Base-by-base conservation (phyloP, 2,113 vertebrate species). In the Barnardius zonarius region DNA sequence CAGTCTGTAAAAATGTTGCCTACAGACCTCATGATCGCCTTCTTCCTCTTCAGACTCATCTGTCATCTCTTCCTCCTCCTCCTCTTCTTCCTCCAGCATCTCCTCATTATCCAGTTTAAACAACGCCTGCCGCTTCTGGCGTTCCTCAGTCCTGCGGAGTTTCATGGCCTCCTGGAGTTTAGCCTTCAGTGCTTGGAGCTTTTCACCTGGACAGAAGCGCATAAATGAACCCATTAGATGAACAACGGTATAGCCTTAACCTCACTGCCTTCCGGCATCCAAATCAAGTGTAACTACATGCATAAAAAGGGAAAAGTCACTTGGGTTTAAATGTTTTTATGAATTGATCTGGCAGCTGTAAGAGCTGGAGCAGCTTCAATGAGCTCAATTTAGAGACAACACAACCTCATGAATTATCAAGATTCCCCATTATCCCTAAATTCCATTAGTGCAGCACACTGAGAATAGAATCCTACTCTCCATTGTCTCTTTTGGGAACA, bases 101-200 rank as follows among this genome's bases (percentile, higher is more conserved):
- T 99, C 99, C 95, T 99, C 99, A n/a, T 99, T 99, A 97, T 99
- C 99, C 20, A 99, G 97, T 46, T 98, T 98, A 70, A 98, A 97
- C 37, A 99, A 94, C 0, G 98, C 99, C 2, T 98, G 98, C 12
- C 98, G 97, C 78, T 99, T 99, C 6, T 96, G 98, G 24, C 99
- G 96, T 35, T 99, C 99, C 97, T 99, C 99, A 33, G 85, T 95
- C 73, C 99, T 98, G 64, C 98, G 98, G 24, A 98, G 97, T n/a
- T 99, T 99, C 99, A 99, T 99, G 94, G 99, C 99, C 81, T 98
- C 97, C 98, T 99, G 99, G 12, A 99, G 98, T 70, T 99, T 99
- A 67, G 99, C 99, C 98, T 99, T 99, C 95, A 99, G 97, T 9
- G 88, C 94, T 69, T 98, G 96, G n/a, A 99, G 98, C 90, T 99